Percentiles rank a stretch among this genome's conserved stretches.
Conservation (phyloP, 2,797 vertebrate genomes). For the Oceanodroma leucorhoa region DNA sequence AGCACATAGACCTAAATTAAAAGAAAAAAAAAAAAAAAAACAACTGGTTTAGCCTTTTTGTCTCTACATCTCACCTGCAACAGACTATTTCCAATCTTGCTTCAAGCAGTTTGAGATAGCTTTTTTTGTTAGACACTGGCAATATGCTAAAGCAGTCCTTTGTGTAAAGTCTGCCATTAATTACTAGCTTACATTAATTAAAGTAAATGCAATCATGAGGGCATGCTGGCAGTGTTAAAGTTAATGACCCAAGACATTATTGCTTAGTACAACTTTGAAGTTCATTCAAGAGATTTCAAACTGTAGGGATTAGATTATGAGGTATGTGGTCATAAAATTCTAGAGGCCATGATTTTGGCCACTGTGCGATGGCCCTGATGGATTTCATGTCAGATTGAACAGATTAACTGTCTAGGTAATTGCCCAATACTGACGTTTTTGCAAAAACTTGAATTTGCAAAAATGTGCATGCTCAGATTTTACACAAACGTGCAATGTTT, state of each 20-base stretch:
- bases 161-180: not conserved
- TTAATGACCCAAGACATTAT: not conserved
- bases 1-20: not conserved
- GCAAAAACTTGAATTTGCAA: not conserved
- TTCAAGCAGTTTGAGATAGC: not conserved
- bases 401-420: not conserved
- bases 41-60: not conserved
- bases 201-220: slow-evolving; percentile 8
- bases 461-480: not conserved
- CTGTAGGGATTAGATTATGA: not conserved
- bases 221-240: not conserved
- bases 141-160: not conserved
- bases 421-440: not conserved
- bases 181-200: slow-evolving; percentile 19
- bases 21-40: not conserved
- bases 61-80: not conserved
- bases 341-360: not conserved
- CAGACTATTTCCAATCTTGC: not conserved
- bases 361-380: not conserved
- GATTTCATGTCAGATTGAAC: not conserved
- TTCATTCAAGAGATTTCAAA: not conserved
- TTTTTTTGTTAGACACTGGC: not conserved
- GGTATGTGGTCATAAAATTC: not conserved
- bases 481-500: fast-evolving
- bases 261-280: not conserved